Base-by-base conservation (phyloP, 2,113 vertebrate species). In the Corythoichthys intestinalis region DNA sequence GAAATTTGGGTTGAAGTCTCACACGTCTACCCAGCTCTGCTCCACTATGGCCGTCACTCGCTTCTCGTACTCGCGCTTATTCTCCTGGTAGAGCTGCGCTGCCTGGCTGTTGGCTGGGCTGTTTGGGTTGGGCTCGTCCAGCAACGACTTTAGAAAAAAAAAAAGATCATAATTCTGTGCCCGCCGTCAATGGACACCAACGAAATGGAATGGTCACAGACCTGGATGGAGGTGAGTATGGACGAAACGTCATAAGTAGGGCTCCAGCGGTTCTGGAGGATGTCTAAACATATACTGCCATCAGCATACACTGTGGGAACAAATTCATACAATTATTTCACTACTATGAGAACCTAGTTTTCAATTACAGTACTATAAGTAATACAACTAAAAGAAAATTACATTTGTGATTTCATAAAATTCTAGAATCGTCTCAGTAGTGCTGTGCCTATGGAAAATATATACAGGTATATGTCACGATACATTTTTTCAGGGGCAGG, bases 271-370 rank as follows among this genome's bases (percentile, higher is more conserved):
- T 99, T 99, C 91, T 99, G 97, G 86, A 99, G 95, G 77, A 99
- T 99, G 91, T 99, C 97, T 96, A 98, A 94, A 94, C 97, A 99
- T 94, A 99, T 99, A 92, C 96, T 98, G 71, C 97, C 97, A 90
- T 99, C 97, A 63, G 97, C 97, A 74, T 99, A 99, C 86, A 99
- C 96, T 98, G 91, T 17, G 0, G 49, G 35, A 38, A 17, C 12
- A 39, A 3, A 37, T 3, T 5, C 2, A 56, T 1, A 46, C 20
- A n/a, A 38, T n/a, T 39, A 44, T 5, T 44, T 5, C 6, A 44
- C 2, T 44, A 41, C 39, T 6, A 41, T 41, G 39, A 28, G 20
- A 28, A 28, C 20, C 20, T 28, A 28, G 20, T 28, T 28, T 28
- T 28, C 20, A 28, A 28, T 28, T 28, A 28, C 20, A 28, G 20